Percentiles rank a stretch among this genome's conserved stretches.
Conservation (phyloP, 2,888 invertebrate species). For the Philereme transversata region DNA sequence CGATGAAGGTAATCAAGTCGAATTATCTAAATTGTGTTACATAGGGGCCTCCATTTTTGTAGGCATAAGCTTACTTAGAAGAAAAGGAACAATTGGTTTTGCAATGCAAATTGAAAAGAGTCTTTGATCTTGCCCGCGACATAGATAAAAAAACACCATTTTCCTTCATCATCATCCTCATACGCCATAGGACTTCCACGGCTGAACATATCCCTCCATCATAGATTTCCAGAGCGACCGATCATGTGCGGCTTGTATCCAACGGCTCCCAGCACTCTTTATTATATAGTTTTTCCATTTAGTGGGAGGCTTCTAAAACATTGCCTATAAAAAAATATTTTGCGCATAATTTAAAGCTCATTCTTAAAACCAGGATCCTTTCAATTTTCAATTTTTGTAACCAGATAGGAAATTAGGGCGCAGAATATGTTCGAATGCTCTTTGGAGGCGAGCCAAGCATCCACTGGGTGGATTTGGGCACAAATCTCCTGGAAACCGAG, state of each 20-base stretch:
- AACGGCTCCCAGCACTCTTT: no score
- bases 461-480: conserved; percentile 57
- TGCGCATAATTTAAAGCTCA: not conserved
- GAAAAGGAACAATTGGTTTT: conserved; percentile 8
- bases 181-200: no score
- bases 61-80: conserved; percentile 1
- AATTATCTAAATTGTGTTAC: conserved; percentile 22
- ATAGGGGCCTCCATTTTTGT: conserved; percentile 13
- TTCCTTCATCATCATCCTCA: no score
- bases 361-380: conserved; percentile 45
- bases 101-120: conserved; percentile 8
- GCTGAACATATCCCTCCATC: no score
- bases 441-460: conserved; percentile 69
- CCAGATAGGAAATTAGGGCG: conserved; percentile 69
- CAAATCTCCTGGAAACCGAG: conserved; percentile 65
- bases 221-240: no score
- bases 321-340: no score
- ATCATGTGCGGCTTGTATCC: no score
- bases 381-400: conserved; percentile 55
- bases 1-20: conserved; percentile 18
- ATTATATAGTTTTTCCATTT: no score
- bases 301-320: no score
- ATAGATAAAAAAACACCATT: no score
- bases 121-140: not conserved
- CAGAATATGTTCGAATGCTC: conserved; percentile 60